These are phyloP conservation scores for Oryzias dopingdopingensis DNA, from an alignment of 2,797 vertebrate genomes.

Conservation along the genomic window DNA sequence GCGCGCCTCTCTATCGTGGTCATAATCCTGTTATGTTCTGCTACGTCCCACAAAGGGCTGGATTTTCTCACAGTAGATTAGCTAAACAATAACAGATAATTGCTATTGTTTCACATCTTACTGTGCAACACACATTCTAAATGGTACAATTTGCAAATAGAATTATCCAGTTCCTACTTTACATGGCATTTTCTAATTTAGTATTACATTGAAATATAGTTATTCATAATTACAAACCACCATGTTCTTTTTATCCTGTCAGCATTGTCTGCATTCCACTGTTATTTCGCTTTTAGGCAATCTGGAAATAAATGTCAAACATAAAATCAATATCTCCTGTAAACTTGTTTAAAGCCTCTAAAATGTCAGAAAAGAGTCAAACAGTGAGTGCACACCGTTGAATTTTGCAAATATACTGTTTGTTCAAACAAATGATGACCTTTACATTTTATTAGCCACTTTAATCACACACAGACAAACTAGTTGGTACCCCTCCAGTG, in stretches of 20 bases:
- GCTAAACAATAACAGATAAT: constrained; percentile 64
- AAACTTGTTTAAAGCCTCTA: background rate
- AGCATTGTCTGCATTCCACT: background rate
- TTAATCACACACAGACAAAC: background rate
- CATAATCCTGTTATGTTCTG: constrained; percentile 31
- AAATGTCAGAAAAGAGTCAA: background rate
- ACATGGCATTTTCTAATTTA: constrained; percentile 2
- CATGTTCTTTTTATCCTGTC: too few relatives aligned
- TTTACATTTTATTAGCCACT: constrained; percentile 11
- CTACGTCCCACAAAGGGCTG: constrained; percentile 41
- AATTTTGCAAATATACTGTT: background rate
- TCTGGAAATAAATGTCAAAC: background rate
- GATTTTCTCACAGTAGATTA: constrained; percentile 61
- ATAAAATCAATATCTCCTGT: background rate
- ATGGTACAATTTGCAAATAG: constrained; percentile 45
- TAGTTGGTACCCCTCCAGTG: too few relatives aligned
- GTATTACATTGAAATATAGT: background rate
- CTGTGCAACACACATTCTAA: constrained; percentile 35
- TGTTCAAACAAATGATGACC: background rate
- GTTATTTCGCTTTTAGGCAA: background rate
- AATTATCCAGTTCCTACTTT: constrained; percentile 35
- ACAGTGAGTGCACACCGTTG: background rate
- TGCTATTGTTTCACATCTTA: constrained; percentile 45
- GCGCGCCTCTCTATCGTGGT: constrained; percentile 1
- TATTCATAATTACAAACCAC: too few relatives aligned